These are phyloP conservation scores for Pedionomus torquatus DNA, from an alignment of 2,113 vertebrate species.

Conservation along the genomic window DNA sequence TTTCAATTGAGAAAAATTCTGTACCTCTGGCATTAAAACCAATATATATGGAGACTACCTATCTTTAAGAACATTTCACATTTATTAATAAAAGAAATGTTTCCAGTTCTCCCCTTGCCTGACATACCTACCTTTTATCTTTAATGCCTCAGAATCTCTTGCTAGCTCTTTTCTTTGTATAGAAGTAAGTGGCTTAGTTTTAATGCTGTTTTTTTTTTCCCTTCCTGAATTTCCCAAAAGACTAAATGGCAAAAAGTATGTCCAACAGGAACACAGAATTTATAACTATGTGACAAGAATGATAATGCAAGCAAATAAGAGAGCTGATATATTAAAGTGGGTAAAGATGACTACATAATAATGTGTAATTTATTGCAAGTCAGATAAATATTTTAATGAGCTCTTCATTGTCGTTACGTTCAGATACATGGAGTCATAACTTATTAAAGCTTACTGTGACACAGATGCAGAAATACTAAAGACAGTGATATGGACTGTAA, in stretches of 20 bases:
- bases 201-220: not conserved
- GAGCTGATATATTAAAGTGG: not conserved
- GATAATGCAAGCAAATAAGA: not conserved
- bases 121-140: not conserved
- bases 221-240: not conserved
- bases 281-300: not conserved
- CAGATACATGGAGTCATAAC: not conserved
- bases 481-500: not conserved
- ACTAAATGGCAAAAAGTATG: not conserved
- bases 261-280: not conserved
- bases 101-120: not conserved
- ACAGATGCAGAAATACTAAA: not conserved
- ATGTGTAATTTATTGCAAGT: not conserved
- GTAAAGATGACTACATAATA: not conserved
- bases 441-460: not conserved
- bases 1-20: not conserved
- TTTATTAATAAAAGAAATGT: not conserved
- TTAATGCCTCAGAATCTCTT: not conserved
- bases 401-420: not conserved
- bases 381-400: not conserved
- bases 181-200: not conserved
- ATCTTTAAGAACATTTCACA: not conserved
- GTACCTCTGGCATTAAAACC: not conserved
- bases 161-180: not conserved
- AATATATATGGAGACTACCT: not conserved